Conservation (phyloP, 2,113 vertebrate genomes). For the Pycnonotus jocosus region DNA sequence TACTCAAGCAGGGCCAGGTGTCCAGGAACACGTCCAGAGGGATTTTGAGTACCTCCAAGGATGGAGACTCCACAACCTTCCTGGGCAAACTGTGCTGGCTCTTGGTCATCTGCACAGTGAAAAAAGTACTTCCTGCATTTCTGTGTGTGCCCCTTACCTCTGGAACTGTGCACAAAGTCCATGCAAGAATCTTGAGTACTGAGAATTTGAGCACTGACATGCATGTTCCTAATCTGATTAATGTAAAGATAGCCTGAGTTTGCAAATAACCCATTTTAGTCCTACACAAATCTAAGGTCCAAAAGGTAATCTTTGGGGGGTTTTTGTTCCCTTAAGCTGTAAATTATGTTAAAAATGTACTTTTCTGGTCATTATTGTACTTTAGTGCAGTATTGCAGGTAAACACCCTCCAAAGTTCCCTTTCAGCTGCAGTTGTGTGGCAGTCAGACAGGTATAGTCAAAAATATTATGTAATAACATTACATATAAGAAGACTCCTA, state of each 20-base stretch:
- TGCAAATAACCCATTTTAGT: neutral
- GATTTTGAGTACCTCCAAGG: neutral
- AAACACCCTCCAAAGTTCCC: neutral
- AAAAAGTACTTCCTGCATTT: neutral
- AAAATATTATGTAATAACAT: neutral
- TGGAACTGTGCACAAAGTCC: neutral
- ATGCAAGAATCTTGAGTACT: neutral
- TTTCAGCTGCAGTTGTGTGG: neutral
- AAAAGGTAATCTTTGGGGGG: fast-evolving
- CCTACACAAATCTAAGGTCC: neutral
- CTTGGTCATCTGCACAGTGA: neutral
- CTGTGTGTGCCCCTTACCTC: neutral
- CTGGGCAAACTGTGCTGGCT: neutral
- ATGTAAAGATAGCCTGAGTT: neutral
- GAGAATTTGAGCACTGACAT: neutral
- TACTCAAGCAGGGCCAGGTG: neutral
- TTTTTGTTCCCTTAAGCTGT: neutral
- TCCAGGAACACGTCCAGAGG: neutral
- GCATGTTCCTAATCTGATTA: neutral
- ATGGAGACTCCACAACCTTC: neutral
- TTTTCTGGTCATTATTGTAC: neutral
- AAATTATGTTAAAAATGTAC: neutral
- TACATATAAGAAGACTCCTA: neutral
- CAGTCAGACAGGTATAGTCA: neutral
- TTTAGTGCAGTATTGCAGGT: neutral